A percentile compares a stretch with the other conserved stretches of the same genome.
These are phyloP conservation scores for Ceriagrion tenellum DNA, from an alignment of 2,888 invertebrate genomes.

Conservation along the genomic window DNA sequence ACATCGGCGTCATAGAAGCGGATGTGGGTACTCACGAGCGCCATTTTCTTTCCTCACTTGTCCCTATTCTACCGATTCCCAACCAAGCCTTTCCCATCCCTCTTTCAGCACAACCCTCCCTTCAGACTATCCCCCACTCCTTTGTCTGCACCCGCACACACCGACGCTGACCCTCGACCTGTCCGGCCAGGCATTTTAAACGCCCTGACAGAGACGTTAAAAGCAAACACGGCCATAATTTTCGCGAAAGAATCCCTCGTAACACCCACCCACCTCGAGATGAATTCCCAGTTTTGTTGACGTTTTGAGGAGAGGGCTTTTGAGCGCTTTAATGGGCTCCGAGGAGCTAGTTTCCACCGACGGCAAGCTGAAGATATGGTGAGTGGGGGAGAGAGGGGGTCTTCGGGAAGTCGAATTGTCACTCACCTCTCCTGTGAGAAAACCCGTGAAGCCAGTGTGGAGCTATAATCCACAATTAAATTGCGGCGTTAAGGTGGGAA, in stretches of 20 bases:
- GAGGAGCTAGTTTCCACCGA: not conserved
- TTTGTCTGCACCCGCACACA: not conserved
- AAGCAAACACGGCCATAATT: conserved; percentile 65
- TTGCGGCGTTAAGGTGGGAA: too few relatives aligned
- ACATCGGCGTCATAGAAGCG: too few relatives aligned
- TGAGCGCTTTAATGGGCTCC: conserved; percentile 27
- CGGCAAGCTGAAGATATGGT: not conserved
- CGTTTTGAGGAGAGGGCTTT: conserved; percentile 4
- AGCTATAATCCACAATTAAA: too few relatives aligned
- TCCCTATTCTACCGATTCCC: not conserved
- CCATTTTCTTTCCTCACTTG: too few relatives aligned
- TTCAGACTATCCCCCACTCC: not conserved
- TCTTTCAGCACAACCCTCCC: not conserved
- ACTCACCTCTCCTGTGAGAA: not conserved
- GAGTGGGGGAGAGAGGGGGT: not conserved
- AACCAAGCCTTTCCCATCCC: not conserved
- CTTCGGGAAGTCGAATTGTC: not conserved
- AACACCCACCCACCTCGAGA: conserved; percentile 13
- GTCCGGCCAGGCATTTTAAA: conserved; percentile 32
- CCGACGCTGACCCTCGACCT: conserved; percentile 31
- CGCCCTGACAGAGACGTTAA: conserved; percentile 42
- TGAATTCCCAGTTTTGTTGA: conserved; percentile 53
- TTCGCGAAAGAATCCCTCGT: conserved; percentile 45
- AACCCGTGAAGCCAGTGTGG: not conserved
- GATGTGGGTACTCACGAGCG: too few relatives aligned